phyloP scores from a whole-genome alignment of 2,888 invertebrate species.

The Cephus rjabovi region DNA sequence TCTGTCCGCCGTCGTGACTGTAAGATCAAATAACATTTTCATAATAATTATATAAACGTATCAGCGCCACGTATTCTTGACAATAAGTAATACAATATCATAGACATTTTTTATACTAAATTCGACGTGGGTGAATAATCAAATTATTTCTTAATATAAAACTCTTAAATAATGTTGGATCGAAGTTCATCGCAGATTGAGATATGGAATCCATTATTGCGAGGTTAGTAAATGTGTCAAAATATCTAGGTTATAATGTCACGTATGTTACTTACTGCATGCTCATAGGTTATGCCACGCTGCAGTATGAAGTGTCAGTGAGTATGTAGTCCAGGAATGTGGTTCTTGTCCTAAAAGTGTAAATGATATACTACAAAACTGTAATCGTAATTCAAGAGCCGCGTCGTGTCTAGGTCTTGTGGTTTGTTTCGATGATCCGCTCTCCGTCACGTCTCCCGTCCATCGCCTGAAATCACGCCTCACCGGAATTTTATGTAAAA shows the following conservation, averaged over 20 bases:
- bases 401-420: slow-evolving; percentile 5
- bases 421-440: slow-evolving; percentile 47
- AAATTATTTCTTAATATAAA: neutral
- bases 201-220: neutral
- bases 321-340: neutral
- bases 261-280: neutral
- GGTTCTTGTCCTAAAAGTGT: neutral
- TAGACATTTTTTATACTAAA: neutral
- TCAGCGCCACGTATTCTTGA: neutral
- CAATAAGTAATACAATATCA: neutral
- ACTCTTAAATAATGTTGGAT: neutral
- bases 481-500: slow-evolving; percentile 65
- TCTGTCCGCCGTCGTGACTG: slow-evolving; percentile 36
- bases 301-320: neutral
- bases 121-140: neutral
- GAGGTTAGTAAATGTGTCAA: neutral
- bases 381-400: slow-evolving; percentile 55
- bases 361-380: slow-evolving; percentile 30
- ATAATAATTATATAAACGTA: neutral
- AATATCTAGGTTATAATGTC: neutral
- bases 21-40: neutral
- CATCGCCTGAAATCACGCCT: slow-evolving; percentile 59
- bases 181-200: neutral
- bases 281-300: neutral
- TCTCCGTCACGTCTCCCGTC: slow-evolving; percentile 58